A percentile compares a stretch with the other conserved stretches of the same genome.
phyloP scores from a whole-genome alignment of 2,113 vertebrate species.

The Isichthys henryi region DNA sequence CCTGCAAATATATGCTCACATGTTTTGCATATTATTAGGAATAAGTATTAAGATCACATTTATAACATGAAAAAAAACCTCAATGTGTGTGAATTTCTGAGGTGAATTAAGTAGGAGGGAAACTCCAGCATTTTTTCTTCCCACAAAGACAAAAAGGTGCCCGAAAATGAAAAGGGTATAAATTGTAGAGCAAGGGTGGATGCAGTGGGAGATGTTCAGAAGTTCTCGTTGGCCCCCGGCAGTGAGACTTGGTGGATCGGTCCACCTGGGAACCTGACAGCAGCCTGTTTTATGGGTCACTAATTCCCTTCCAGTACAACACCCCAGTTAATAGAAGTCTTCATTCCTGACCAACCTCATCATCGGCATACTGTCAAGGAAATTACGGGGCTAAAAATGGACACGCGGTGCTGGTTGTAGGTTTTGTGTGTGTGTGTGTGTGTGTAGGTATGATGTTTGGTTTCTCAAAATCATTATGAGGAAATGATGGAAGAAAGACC shows the following conservation, averaged over 20 bases:
- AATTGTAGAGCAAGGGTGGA: not conserved
- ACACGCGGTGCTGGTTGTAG: slow-evolving; percentile 36
- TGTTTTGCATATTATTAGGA: not conserved
- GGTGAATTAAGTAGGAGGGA: not conserved
- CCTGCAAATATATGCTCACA: not conserved
- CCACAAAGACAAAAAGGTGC: not conserved
- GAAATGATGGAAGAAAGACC: slow-evolving; percentile 44
- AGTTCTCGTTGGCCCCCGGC: slow-evolving; percentile 31
- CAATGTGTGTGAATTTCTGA: not conserved
- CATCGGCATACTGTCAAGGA: slow-evolving; percentile 64
- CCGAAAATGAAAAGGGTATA: not conserved
- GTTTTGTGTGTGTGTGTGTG: slow-evolving; percentile 1
- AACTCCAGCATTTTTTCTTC: not conserved
- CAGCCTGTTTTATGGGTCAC: slow-evolving; percentile 63
- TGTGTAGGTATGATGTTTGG: slow-evolving; percentile 17
- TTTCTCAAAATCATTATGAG: slow-evolving; percentile 52
- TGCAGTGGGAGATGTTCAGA: not conserved
- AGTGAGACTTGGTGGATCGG: slow-evolving; percentile 48
- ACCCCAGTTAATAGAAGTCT: slow-evolving; percentile 71
- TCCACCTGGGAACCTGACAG: slow-evolving; percentile 61
- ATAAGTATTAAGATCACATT: not conserved
- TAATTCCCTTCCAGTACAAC: slow-evolving; percentile 67
- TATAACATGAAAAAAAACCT: not conserved
- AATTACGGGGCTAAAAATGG: slow-evolving; percentile 67
- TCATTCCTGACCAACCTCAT: slow-evolving; percentile 73